phyloP scores from a whole-genome alignment of 1,140 invertebrate species.

The Drosophila suzukii region DNA sequence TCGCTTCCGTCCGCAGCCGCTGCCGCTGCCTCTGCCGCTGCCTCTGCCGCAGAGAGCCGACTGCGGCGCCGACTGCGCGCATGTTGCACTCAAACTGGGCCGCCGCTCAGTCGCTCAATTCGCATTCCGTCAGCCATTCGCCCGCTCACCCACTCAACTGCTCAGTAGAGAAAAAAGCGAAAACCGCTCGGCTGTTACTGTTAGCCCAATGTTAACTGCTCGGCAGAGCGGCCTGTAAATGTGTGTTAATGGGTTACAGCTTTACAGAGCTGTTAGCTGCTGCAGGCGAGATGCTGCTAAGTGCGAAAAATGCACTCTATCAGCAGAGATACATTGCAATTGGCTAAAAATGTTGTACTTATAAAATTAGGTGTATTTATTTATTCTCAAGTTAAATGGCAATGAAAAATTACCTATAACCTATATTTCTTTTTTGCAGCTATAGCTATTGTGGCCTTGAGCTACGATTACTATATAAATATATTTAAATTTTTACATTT shows the following conservation, averaged over 20 bases:
- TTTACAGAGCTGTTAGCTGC: conserved; percentile 37
- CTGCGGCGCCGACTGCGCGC: conserved; percentile 47
- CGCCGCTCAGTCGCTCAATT: conserved; percentile 37
- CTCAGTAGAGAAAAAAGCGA: conserved; percentile 14
- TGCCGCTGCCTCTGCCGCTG: too few relatives aligned
- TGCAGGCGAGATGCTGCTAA: background rate
- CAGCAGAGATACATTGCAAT: too few relatives aligned
- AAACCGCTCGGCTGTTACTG: conserved; percentile 52
- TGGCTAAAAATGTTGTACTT: too few relatives aligned
- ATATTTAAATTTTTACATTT: too few relatives aligned
- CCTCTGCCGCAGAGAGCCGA: conserved; percentile 24
- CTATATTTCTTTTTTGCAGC: too few relatives aligned
- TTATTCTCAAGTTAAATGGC: too few relatives aligned
- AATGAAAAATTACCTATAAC: too few relatives aligned
- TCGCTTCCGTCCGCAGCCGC: conserved; percentile 10
- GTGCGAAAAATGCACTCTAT: background rate
- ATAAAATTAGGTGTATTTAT: too few relatives aligned
- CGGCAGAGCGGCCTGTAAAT: conserved; percentile 43
- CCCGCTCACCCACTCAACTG: conserved; percentile 26
- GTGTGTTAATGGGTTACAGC: conserved; percentile 60
- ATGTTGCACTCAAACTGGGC: conserved; percentile 70
- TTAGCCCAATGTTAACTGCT: conserved; percentile 42
- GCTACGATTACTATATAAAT: too few relatives aligned
- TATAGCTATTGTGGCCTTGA: too few relatives aligned
- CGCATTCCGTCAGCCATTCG: conserved; percentile 16